These are phyloP conservation scores for Colostygia pectinataria DNA, from an alignment of 2,888 invertebrate species.

Conservation along the genomic window DNA sequence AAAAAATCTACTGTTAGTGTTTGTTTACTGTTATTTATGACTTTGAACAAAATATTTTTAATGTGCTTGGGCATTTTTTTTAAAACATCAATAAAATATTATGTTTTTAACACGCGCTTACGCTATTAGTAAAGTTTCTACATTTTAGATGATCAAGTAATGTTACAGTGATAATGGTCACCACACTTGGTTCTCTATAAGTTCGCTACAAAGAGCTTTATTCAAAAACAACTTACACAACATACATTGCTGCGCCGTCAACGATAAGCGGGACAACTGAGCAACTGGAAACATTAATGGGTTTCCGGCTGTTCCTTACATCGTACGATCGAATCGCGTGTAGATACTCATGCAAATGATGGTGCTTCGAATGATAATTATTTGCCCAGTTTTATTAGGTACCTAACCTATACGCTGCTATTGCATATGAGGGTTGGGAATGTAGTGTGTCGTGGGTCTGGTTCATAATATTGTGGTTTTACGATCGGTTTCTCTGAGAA, in stretches of 20 bases:
- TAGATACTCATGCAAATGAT: conserved; percentile 60
- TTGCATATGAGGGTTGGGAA: conserved; percentile 2
- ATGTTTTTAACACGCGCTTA: no score
- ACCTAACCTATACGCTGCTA: conserved; percentile 30
- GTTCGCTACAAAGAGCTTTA: no score
- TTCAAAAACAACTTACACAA: conserved; percentile 40
- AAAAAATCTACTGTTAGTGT: no score
- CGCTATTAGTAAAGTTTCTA: no score
- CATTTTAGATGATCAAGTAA: no score
- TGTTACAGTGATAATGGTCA: no score
- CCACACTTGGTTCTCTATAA: no score
- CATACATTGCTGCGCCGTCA: conserved; percentile 55
- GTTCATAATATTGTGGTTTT: conserved; percentile 6
- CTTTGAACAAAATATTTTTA: no score
- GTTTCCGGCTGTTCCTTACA: conserved; percentile 52
- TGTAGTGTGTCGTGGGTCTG: background rate
- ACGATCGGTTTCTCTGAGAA: conserved; percentile 2
- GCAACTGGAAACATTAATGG: conserved; percentile 63
- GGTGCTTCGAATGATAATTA: conserved; percentile 58
- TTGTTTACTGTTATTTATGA: no score
- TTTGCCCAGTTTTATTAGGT: conserved; percentile 59
- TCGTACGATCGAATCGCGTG: conserved; percentile 49
- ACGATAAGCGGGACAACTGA: conserved; percentile 51
- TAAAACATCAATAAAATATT: no score
- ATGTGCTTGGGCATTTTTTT: no score